Evolutionary conservation across 2,888 invertebrate genomes (phyloP).

Genomic region (Sinelater perroti): DNA sequence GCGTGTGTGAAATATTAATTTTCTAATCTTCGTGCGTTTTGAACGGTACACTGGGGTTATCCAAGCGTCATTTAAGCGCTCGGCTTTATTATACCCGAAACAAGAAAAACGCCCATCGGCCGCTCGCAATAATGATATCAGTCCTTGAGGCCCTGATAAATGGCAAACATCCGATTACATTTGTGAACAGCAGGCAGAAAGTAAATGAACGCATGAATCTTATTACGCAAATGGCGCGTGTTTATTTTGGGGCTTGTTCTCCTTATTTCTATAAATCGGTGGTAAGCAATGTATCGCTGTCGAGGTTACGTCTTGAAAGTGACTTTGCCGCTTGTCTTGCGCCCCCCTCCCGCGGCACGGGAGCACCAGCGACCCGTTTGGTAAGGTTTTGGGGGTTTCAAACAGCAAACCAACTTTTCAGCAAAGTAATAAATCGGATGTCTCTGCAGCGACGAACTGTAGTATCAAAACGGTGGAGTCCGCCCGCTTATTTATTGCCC

Average conservation of each 20-base stretch:
- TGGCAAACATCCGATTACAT: slow-evolving; percentile 6
- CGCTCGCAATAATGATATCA: slow-evolving; percentile 3
- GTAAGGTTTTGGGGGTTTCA: slow-evolving; percentile 54
- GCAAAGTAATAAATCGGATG: slow-evolving; percentile 55
- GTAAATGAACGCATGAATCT: slow-evolving; percentile 49
- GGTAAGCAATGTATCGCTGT: slow-evolving; percentile 45
- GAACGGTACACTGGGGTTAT: no score
- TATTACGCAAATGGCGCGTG: slow-evolving; percentile 57
- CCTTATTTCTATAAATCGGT: slow-evolving; percentile 38
- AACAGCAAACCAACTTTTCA: slow-evolving; percentile 56
- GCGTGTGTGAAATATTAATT: no score
- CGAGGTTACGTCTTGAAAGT: slow-evolving; percentile 46
- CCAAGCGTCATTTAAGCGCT: no score
- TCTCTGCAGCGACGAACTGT: slow-evolving; percentile 46
- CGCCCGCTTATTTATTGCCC: slow-evolving; percentile 21
- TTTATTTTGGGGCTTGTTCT: slow-evolving; percentile 22
- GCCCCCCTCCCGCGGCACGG: slow-evolving; percentile 42
- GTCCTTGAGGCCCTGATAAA: slow-evolving; percentile 5
- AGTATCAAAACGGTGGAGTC: slow-evolving; percentile 48
- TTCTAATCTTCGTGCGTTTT: no score
- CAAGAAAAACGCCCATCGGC: no score
- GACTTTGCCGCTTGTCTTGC: slow-evolving; percentile 49
- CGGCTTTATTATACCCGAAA: no score
- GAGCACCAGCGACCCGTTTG: slow-evolving; percentile 50
- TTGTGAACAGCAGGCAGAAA: not conserved